Evolutionary conservation across 2,888 invertebrate species (phyloP), one percentile per base, ranked within the genome.

Genomic region (Acleris holmiana): DNA sequence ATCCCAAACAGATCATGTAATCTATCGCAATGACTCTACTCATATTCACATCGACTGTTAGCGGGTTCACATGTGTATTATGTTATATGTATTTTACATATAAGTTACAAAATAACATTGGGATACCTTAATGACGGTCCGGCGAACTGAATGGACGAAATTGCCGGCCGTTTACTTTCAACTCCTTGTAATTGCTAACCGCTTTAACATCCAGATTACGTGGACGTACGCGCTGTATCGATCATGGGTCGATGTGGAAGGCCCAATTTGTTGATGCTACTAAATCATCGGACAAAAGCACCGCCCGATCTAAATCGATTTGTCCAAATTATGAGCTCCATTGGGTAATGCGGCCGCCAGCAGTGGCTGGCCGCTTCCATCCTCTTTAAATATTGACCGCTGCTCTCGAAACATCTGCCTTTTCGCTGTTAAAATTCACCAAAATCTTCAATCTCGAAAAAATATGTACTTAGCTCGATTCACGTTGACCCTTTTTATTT

Each of bases 231-330:
- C 73, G 75, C 73, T 76, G 79, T 82, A 83, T 83, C 83, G 82
- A 80, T 82, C 79, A 78, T 70, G 71, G 76, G 69, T 76, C 77
- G 78, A 79, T 75, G 77, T 79, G 80, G 78, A 82, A 35, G 35
- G 76, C 79, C 86, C 89, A 91, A 91, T 91, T 91, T 91, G 86
- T 86, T 78, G 85, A 85, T 76, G 79, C 83, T 86, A 88, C 89
- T 91, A 91, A 91, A 91, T 91, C 90, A 91, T 86, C 83, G 77
- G 73, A 84, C 87, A 90, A 91, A 91, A 85, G 89, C 79, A 80
- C 91, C 91, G 88, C 87, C 67, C 82, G 88, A 83, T 90, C 89
- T 88, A 87, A 91, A 91, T 88, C 91, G 91, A 90, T 90, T 86
- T 89, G 88, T 89, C 81, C 86, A 86, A 91, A 91, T 91, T 90